Evolutionary conservation across 1,140 invertebrate species (phyloP), one percentile per base, ranked within the genome.

Genomic region (Cherax quadricarinatus): DNA sequence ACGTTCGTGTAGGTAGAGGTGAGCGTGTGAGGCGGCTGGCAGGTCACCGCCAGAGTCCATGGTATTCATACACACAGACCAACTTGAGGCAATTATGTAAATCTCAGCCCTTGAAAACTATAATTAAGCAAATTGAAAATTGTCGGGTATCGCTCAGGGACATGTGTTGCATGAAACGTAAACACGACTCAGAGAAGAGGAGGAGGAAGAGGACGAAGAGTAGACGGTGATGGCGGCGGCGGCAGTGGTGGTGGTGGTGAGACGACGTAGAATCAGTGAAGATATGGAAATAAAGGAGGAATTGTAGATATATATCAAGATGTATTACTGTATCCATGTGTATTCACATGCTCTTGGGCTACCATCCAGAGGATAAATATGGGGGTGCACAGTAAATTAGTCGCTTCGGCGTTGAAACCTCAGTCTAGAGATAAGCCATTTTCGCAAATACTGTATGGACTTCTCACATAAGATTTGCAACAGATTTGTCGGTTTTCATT

Each of bases 41-140:
- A 7, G 75, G 78, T 48, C 62, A 41, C 10, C n/a, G 78, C 70
- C 60, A 70, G 57, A 82, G 57, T 79, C 81, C 30, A 18, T 30
- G n/a, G 87, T 89, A 81, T 89, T 89, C 87, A 82, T 82, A 78
- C 75, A 53, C 62, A 82, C 79, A 57, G 57, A 89, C 78, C 16
- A 82, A 89, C 87, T 57, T 14, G 18, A 80, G 87, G 62, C 87
- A 80, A 82, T 89, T 89, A 89, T 89, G 87, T 89, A 89, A 89
- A 89, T 89, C 87, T 24, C 73, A 49, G n/a, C 5, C 4, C 79
- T 30, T 70, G 87, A 89, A 89, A 89, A 89, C 87, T 89, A 82
- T 89, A 89, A 89, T 89, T 89, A 89, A 66, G 78, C 53, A 89
- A 89, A 89, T 89, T 89, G 87, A 82, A 89, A 89, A 89, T 89